phyloP scores from a whole-genome alignment of 2,888 invertebrate genomes.

The Acanthosoma haemorrhoidale region DNA sequence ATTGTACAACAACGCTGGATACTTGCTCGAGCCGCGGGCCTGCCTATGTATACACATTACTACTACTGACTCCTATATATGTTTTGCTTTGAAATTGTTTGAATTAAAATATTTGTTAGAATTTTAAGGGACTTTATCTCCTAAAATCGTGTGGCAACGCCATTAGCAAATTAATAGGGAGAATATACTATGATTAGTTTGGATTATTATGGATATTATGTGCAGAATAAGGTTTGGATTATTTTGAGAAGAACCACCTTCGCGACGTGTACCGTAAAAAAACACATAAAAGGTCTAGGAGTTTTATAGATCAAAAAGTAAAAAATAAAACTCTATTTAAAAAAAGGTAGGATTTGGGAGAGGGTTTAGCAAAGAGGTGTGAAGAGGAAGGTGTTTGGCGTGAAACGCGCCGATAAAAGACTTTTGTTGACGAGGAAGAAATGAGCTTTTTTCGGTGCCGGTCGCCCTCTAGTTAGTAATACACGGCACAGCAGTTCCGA shows the following conservation, averaged over 20 bases:
- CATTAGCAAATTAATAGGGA: too few relatives aligned
- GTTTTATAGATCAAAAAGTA: not conserved
- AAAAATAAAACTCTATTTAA: not conserved
- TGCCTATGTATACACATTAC: too few relatives aligned
- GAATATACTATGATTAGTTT: too few relatives aligned
- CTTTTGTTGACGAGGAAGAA: conserved; percentile 21
- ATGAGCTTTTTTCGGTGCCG: not conserved
- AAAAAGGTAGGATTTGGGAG: not conserved
- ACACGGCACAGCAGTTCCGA: not conserved
- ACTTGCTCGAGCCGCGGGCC: too few relatives aligned
- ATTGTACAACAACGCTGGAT: too few relatives aligned
- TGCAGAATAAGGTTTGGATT: not conserved
- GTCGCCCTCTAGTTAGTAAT: not conserved
- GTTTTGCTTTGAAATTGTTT: too few relatives aligned
- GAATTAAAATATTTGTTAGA: too few relatives aligned
- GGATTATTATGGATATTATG: too few relatives aligned
- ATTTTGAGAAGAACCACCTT: not conserved
- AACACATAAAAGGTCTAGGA: not conserved
- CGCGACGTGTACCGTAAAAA: not conserved
- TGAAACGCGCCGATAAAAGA: conserved; percentile 19
- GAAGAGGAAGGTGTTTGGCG: conserved; percentile 5
- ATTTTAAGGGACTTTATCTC: too few relatives aligned
- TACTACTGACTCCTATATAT: too few relatives aligned
- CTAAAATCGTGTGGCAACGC: too few relatives aligned
- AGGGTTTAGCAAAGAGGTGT: conserved; percentile 14